Evolutionary conservation across 2,888 invertebrate species (phyloP).

Genomic region (Lithophane socia): DNA sequence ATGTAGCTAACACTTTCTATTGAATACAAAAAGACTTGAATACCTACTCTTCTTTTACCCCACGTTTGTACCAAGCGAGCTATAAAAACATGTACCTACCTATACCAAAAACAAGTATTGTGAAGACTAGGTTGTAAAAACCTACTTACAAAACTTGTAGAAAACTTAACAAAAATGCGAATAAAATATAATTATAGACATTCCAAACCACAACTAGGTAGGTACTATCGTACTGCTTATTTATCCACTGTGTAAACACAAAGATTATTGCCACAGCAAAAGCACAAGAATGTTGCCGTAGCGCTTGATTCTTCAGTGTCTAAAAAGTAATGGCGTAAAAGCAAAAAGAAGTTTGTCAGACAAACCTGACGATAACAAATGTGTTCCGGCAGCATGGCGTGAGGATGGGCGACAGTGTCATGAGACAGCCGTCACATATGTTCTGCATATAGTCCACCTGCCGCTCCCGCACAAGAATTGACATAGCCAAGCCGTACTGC

Average conservation of each 20-base stretch:
- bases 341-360: neutral
- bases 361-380: conserved; percentile 83
- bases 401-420: conserved; percentile 87
- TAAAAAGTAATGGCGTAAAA: neutral
- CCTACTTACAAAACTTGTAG: neutral
- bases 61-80: neutral
- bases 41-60: neutral
- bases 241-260: neutral
- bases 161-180: neutral
- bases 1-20: neutral
- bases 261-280: neutral
- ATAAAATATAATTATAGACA: neutral
- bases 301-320: neutral
- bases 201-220: neutral
- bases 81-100: neutral
- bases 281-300: neutral
- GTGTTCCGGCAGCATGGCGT: conserved; percentile 88
- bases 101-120: neutral
- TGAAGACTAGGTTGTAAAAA: neutral
- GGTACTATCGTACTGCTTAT: neutral
- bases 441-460: conserved; percentile 87
- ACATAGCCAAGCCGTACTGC: conserved; percentile 84
- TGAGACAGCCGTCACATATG: conserved; percentile 83
- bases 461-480: conserved; percentile 82
- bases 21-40: neutral